Percentiles rank a stretch among this genome's conserved stretches.
phyloP scores from a whole-genome alignment of 2,797 vertebrate genomes.

The Anas bahamensis region DNA sequence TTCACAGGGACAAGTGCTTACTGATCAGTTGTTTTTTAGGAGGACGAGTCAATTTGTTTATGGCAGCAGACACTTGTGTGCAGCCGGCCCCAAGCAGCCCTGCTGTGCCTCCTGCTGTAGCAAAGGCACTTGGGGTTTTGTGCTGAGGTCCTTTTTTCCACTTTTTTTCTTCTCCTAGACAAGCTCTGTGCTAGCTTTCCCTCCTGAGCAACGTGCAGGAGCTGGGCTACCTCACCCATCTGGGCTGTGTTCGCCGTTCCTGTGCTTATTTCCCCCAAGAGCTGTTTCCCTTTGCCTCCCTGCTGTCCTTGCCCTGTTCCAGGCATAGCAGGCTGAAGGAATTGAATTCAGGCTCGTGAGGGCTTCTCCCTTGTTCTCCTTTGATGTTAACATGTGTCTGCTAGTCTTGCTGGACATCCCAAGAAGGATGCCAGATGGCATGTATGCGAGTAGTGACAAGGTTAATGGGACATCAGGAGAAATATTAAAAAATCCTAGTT shows the following conservation, averaged over 20 bases:
- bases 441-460: not conserved
- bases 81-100: not conserved
- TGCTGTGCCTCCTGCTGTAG: not conserved
- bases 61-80: not conserved
- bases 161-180: not conserved
- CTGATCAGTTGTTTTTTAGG: not conserved
- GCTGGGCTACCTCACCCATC: not conserved
- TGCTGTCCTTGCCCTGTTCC: not conserved
- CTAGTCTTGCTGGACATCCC: not conserved
- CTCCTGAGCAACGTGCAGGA: not conserved
- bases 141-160: not conserved
- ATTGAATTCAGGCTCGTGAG: not conserved
- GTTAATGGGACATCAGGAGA: conserved; percentile 10
- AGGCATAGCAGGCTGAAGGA: not conserved
- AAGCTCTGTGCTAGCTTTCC: not conserved
- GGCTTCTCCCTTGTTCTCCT: not conserved
- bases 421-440: not conserved
- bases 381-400: not conserved
- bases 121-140: not conserved
- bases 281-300: conserved; percentile 10
- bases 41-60: not conserved
- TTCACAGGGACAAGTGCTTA: not conserved
- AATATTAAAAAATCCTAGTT: conserved; percentile 39
- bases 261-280: not conserved
- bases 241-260: not conserved